Percentiles rank a stretch among this genome's conserved stretches.
Conservation (phyloP, 2,113 vertebrate species). For the Melanotaenia duboulayi region DNA sequence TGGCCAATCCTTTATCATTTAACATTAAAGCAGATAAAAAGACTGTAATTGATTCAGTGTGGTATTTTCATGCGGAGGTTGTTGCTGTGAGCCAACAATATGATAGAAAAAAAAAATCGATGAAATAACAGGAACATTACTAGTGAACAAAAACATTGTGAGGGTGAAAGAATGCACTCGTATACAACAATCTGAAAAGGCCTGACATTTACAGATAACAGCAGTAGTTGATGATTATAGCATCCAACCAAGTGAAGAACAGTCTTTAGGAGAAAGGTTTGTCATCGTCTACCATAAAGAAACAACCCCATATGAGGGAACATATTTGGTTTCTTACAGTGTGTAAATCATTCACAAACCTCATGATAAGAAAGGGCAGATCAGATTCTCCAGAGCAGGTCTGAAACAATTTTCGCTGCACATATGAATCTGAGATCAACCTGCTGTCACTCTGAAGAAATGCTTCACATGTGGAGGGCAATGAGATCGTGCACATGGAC, state of each 20-base stretch:
- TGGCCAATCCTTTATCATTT: not conserved
- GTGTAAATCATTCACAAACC: not conserved
- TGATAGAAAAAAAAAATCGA: not conserved
- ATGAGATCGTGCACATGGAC: not conserved
- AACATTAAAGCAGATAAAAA: not conserved
- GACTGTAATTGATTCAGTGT: not conserved
- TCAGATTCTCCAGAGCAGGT: not conserved
- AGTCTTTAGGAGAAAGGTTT: not conserved
- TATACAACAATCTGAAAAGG: not conserved
- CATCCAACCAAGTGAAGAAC: not conserved
- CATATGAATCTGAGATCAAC: not conserved
- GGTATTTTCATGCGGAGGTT: not conserved
- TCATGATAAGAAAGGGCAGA: not conserved
- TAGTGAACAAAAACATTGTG: not conserved
- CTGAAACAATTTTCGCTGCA: not conserved
- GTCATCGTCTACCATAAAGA: not conserved
- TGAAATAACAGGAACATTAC: not conserved
- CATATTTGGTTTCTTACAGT: too few species aligned
- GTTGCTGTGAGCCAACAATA: not conserved
- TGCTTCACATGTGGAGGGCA: slow-evolving; percentile 9
- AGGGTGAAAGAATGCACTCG: not conserved
- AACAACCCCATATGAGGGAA: not conserved
- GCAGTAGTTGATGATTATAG: not conserved
- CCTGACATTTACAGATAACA: not conserved
- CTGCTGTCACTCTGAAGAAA: not conserved